phyloP scores from a whole-genome alignment of 2,113 vertebrate species.

The Vulpes ferrilata region DNA sequence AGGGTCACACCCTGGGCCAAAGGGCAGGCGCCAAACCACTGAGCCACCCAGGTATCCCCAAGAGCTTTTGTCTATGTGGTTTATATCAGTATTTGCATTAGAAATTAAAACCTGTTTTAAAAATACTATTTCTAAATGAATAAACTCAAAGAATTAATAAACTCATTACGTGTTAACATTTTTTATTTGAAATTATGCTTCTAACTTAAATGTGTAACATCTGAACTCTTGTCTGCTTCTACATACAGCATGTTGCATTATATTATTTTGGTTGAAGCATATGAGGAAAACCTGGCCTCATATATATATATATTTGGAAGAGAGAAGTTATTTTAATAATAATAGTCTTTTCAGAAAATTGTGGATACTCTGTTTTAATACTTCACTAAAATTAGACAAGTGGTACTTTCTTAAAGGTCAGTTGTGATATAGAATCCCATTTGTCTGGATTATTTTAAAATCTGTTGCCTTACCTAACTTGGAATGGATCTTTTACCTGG shows the following conservation, averaged over 20 bases:
- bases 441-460: not conserved
- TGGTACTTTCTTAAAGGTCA: conserved; percentile 26
- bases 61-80: conserved; percentile 18
- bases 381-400: not conserved
- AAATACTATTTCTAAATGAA: not conserved
- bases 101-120: not conserved
- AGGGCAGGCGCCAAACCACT: no score
- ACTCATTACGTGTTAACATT: not conserved
- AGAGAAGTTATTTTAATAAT: not conserved
- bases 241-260: not conserved
- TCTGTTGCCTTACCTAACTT: not conserved
- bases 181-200: conserved; percentile 17
- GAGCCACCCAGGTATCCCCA: not conserved
- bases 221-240: not conserved
- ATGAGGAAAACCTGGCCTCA: not conserved
- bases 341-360: not conserved
- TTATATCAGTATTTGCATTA: not conserved
- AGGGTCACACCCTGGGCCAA: no score
- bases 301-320: not conserved
- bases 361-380: not conserved
- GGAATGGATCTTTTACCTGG: not conserved
- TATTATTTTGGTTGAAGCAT: not conserved
- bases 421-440: not conserved
- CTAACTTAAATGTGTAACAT: not conserved
- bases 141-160: not conserved